These are phyloP conservation scores for Dichetophora obliterata DNA, from an alignment of 2,888 invertebrate species.

Conservation along the genomic window DNA sequence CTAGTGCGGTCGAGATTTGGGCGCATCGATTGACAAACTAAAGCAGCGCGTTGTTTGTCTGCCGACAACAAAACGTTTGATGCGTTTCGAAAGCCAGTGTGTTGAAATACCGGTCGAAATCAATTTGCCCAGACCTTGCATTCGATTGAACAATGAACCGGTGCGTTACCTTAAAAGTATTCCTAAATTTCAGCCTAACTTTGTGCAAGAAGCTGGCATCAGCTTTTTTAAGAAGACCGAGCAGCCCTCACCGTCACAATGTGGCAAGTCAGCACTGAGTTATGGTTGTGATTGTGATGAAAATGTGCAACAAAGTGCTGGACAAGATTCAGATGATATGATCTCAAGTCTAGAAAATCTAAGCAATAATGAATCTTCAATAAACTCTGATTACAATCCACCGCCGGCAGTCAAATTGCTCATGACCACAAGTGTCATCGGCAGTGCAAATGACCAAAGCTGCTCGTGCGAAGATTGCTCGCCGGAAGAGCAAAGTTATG, in stretches of 20 bases:
- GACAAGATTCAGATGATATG: conserved; percentile 67
- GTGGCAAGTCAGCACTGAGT: conserved; percentile 56
- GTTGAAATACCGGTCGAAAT: conserved; percentile 67
- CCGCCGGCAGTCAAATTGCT: conserved; percentile 4
- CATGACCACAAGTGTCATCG: conserved; percentile 13
- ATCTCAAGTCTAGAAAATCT: conserved; percentile 67
- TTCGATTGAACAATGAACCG: conserved; percentile 64
- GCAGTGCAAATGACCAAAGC: conserved; percentile 33
- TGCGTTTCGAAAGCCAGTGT: conserved; percentile 69
- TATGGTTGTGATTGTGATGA: conserved; percentile 50
- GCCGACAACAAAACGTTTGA: conserved; percentile 67
- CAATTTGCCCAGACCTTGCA: conserved; percentile 66
- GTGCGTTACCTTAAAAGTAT: conserved; percentile 68
- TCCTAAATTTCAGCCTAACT: conserved; percentile 65
- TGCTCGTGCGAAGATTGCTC: conserved; percentile 53
- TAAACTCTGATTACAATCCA: conserved; percentile 57
- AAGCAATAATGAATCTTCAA: conserved; percentile 63
- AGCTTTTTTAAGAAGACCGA: conserved; percentile 56
- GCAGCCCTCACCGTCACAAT: conserved; percentile 52
- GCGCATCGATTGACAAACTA: conserved; percentile 63
- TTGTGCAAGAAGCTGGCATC: conserved; percentile 63
- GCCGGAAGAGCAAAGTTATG: conserved; percentile 66
- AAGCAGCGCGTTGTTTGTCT: conserved; percentile 67
- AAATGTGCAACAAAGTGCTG: conserved; percentile 53
- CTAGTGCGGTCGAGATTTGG: conserved; percentile 67